phyloP scores from a whole-genome alignment of 92 coral and sea anemone species.

The Epizoanthus illoricatus region DNA sequence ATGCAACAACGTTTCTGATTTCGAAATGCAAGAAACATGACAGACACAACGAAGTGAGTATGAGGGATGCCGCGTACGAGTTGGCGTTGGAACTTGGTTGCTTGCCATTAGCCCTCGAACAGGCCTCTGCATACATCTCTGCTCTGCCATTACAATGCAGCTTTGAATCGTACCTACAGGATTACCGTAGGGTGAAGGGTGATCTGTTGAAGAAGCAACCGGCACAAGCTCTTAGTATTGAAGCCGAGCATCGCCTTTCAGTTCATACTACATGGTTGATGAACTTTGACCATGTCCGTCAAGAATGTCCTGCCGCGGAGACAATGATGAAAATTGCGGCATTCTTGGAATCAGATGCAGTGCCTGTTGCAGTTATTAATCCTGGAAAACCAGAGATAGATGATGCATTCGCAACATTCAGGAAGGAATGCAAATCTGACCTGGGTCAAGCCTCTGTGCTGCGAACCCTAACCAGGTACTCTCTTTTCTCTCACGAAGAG shows the following conservation, averaged over 20 bases:
- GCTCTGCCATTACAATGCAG: not conserved
- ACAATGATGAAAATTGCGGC: conserved; percentile 15
- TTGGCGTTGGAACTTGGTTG: not conserved
- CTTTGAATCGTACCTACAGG: not conserved
- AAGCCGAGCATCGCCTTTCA: conserved; percentile 46
- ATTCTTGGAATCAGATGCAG: conserved; percentile 11
- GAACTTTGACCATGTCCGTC: conserved; percentile 44
- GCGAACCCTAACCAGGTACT: conserved; percentile 12
- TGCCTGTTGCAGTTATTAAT: conserved; percentile 21
- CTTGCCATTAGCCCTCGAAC: conserved; percentile 1
- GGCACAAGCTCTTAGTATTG: conserved; percentile 17
- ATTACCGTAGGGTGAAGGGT: not conserved
- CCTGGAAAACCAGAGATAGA: conserved; percentile 26
- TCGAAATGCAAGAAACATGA: not conserved
- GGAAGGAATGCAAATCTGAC: not conserved
- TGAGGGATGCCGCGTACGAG: not conserved
- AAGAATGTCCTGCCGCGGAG: conserved; percentile 12
- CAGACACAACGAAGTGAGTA: no score
- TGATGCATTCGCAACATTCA: not conserved
- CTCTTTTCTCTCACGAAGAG: not conserved
- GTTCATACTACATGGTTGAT: conserved; percentile 59
- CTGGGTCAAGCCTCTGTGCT: not conserved
- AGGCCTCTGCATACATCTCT: conserved; percentile 10
- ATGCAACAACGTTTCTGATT: not conserved
- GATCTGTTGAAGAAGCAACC: conserved; percentile 21